Evolutionary conservation across 2,888 invertebrate species (phyloP).

Genomic region (Lycophotia porphyrea): DNA sequence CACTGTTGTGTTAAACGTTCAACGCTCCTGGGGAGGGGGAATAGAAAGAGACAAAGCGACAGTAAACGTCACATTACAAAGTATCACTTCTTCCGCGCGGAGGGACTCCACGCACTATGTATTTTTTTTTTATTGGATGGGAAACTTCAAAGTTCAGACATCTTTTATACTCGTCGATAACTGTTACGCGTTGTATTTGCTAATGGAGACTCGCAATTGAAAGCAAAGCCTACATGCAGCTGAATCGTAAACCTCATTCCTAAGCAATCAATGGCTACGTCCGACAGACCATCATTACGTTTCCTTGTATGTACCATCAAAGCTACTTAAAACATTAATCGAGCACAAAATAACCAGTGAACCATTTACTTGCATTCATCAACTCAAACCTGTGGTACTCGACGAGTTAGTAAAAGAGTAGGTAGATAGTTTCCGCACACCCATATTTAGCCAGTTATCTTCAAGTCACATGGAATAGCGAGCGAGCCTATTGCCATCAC

Average conservation of each 20-base stretch:
- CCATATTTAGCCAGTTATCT: background rate
- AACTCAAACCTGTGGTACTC: background rate
- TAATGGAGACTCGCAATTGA: constrained; percentile 14
- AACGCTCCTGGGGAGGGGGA: no score
- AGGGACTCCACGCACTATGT: no score
- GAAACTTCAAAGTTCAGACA: background rate
- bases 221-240: constrained; percentile 11
- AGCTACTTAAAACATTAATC: background rate
- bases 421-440: background rate
- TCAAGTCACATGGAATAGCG: background rate
- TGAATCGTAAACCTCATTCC: constrained; percentile 35
- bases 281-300: constrained; percentile 5
- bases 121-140: constrained; percentile 4
- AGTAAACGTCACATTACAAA: no score
- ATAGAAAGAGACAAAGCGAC: no score
- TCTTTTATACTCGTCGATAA: background rate
- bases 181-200: constrained; percentile 6
- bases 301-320: constrained; percentile 1
- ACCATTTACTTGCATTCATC: background rate
- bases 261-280: constrained; percentile 12
- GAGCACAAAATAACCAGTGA: background rate
- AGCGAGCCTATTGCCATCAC: background rate
- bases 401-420: background rate
- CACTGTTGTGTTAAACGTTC: no score
- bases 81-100: no score